Evolutionary conservation across 2,797 vertebrate genomes (phyloP), one percentile per base, ranked within the genome.

Genomic region (Onychomys torridus): DNA sequence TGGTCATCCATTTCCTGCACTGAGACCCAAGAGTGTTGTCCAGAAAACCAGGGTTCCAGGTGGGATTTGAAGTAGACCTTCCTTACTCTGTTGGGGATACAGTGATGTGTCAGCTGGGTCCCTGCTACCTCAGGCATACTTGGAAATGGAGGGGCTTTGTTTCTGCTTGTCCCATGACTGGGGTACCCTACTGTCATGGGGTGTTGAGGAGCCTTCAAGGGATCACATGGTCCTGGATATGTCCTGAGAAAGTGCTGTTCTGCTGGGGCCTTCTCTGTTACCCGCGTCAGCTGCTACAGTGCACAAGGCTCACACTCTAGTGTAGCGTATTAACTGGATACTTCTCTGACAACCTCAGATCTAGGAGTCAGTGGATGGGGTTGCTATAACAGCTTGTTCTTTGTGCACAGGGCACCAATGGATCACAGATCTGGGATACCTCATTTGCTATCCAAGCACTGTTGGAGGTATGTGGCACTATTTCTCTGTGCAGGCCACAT

Each of bases 351-450:
- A 49, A 37, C 55, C 49, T 57, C 6, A 0, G 46, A 3, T n/a
- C 71, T 0, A 6, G 59, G 46, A 12, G 40, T 21, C 19, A 12
- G 11, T 21, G 34, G 59, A 14, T 8, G 4, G 84, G 37, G 57
- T 65, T 55, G 9, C 46, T 73, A 0, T 52, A 17, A 59, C 0
- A 0, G 34, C 29, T 23, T 0, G 0, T 91, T 19, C 27, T 95
- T 57, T 83, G 59, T 17, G 0, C 85, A 32, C 97, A 99, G 99
- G 99, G 99, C 23, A 99, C 99, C 95, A 99, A 99, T 0, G 99
- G 99, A 90, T 99, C 99, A 37, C 99, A 99, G 98, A 98, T 99
- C 69, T 99, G 99, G 99, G 99, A 99, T 71, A 99, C 99, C 1
- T 98, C 99, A 0, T 99, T 99, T 96, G 98, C 99, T 14, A 96